Base-by-base conservation (phyloP, 2,888 invertebrate genomes). In the Euclidia mi region DNA sequence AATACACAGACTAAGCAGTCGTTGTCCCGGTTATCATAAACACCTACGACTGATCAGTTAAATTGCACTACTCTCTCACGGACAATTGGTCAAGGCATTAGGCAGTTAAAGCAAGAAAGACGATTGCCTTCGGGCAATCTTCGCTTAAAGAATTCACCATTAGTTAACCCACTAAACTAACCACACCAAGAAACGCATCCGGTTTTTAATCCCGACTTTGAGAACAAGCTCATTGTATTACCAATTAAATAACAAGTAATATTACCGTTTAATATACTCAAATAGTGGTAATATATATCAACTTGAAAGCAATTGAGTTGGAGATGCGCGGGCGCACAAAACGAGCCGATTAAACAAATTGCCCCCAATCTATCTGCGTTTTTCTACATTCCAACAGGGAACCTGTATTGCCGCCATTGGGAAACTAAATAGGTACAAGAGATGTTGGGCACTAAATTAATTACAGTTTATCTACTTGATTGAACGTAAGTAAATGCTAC, bases 291-390 rank as follows among this genome's bases (percentile, higher is more conserved):
- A 38, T 18, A 47, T 28, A 31, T 29, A 12, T 41, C 14, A 1
- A 37, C 15, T 25, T 34, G 9, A 40, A 25, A 25, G 40, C 9
- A 34, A 17, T 29, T 10, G 15, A 29, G 4, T 32, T 28, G 38
- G 11, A 11, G 2, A 37, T 48, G 43, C 47, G 60, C 58, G 57
- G 57, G 56, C 60, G 64, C 68, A 63, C 52, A 63, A 50, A 71
- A 58, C 68, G 50, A 63, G 53, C 49, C 71, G 71, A 76, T 81
- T 81, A 78, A 67, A 79, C 78, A 82, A 84, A 84, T 84, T 79
- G 73, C 72, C 65, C 55, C 63, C 68, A 75, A 77, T 79, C 71
- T 58, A 51, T 66, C 71, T 20, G 50, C 56, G 12, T 78, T 78
- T 82, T 80, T 75, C 76, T 69, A 76, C 71, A 76, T 78, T 65